These are phyloP conservation scores for Belgica antarctica DNA, from an alignment of 2,888 invertebrate species.

Conservation along the genomic window DNA sequence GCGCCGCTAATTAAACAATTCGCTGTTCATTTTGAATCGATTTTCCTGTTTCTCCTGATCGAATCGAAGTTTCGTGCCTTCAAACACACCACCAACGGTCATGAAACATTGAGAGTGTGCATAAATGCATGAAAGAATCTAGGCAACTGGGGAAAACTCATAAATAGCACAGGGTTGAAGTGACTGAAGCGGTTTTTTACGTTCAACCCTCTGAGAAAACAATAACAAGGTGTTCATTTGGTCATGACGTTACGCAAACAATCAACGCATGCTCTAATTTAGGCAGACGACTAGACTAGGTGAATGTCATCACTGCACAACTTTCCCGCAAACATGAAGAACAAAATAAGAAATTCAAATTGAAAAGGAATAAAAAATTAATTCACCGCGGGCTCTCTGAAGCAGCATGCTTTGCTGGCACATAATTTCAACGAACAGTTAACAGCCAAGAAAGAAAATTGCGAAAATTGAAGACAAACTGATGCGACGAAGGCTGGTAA, in stretches of 20 bases:
- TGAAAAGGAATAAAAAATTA: too few relatives aligned
- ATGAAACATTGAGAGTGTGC: slow-evolving; percentile 14
- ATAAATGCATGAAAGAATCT: not conserved
- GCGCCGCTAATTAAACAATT: too few relatives aligned
- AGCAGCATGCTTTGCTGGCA: not conserved
- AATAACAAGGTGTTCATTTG: too few relatives aligned
- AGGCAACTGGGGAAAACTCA: slow-evolving; percentile 12
- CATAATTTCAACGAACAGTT: not conserved
- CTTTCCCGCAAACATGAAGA: too few relatives aligned
- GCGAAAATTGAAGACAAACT: not conserved
- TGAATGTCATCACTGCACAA: too few relatives aligned
- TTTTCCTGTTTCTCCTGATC: not conserved
- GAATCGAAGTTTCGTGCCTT: not conserved
- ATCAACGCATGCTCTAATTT: too few relatives aligned
- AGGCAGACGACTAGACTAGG: too few relatives aligned
- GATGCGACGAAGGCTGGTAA: not conserved
- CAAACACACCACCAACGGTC: not conserved
- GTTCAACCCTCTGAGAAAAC: too few relatives aligned
- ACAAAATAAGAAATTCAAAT: too few relatives aligned
- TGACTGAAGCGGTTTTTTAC: too few relatives aligned
- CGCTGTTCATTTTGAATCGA: not conserved
- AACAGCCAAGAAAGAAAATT: not conserved
- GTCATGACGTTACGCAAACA: too few relatives aligned
- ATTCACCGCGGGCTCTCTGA: not conserved
- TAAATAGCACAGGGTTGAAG: not conserved